These are phyloP conservation scores for Eublepharis macularius DNA, from an alignment of 2,113 vertebrate genomes.

Conservation along the genomic window DNA sequence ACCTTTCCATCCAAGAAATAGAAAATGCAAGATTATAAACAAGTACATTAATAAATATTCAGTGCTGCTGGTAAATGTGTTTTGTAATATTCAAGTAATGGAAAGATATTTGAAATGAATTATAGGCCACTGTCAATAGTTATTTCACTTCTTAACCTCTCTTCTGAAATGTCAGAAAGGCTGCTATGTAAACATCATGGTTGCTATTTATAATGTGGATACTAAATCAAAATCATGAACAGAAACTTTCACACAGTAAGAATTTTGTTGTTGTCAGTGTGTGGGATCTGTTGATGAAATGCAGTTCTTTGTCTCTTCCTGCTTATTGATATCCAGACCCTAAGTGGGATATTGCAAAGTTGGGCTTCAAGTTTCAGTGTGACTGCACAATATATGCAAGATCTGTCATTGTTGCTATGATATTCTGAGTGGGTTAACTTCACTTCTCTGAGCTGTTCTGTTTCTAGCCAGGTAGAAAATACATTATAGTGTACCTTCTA, in stretches of 20 bases:
- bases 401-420: neutral
- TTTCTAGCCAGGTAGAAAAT: neutral
- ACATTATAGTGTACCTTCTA: neutral
- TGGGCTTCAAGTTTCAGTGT: neutral
- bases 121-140: neutral
- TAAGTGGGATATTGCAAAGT: neutral
- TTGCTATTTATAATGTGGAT: neutral
- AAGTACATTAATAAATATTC: conserved; percentile 6
- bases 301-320: neutral
- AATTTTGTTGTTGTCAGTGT: neutral
- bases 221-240: neutral
- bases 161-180: neutral
- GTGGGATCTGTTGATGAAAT: neutral
- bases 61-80: neutral
- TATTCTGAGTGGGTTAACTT: neutral
- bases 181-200: neutral
- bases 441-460: neutral
- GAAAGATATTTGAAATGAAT: neutral
- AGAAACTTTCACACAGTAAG: neutral
- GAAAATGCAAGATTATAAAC: neutral
- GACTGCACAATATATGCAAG: neutral
- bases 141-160: neutral
- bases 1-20: conserved; percentile 9
- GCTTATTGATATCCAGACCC: too few species aligned
- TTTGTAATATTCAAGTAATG: neutral